phyloP scores from a whole-genome alignment of 2,888 invertebrate species.

The Lypha dubia region DNA sequence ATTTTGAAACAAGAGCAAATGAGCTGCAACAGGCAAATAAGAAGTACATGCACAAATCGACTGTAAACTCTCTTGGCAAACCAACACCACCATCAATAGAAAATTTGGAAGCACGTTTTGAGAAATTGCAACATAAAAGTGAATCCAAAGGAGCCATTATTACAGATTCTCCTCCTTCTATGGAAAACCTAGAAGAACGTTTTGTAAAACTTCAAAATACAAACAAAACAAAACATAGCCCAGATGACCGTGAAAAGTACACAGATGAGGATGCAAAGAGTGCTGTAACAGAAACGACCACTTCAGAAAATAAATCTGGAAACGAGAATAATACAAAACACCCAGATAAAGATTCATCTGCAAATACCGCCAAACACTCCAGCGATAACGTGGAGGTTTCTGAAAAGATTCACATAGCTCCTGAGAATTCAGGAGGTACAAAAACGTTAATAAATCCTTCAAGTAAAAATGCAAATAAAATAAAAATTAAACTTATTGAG shows the following conservation, averaged over 20 bases:
- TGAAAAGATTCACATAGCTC: neutral
- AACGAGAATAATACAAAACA: neutral
- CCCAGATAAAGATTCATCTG: neutral
- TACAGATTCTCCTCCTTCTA: constrained; percentile 72
- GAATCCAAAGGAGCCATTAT: constrained; percentile 6
- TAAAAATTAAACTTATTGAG: constrained; percentile 46
- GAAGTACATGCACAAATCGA: neutral
- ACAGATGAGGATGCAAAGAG: neutral
- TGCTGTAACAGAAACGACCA: neutral
- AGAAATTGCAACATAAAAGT: constrained; percentile 74
- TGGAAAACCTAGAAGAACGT: constrained; percentile 73
- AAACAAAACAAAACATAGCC: neutral
- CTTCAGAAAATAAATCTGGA: neutral
- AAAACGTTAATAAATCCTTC: neutral
- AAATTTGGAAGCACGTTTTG: constrained; percentile 79
- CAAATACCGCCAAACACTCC: neutral
- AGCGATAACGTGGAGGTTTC: neutral
- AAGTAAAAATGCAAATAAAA: constrained; percentile 5
- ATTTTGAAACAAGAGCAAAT: constrained; percentile 56
- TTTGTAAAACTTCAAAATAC: constrained; percentile 73
- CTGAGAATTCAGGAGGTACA: neutral
- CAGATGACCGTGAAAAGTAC: neutral
- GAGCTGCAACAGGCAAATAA: constrained; percentile 28
- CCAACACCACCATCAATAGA: constrained; percentile 78
- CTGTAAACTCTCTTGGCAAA: constrained; percentile 35